Base-by-base conservation (phyloP, 1,140 invertebrate genomes). In the Aleiodes sp. region DNA sequence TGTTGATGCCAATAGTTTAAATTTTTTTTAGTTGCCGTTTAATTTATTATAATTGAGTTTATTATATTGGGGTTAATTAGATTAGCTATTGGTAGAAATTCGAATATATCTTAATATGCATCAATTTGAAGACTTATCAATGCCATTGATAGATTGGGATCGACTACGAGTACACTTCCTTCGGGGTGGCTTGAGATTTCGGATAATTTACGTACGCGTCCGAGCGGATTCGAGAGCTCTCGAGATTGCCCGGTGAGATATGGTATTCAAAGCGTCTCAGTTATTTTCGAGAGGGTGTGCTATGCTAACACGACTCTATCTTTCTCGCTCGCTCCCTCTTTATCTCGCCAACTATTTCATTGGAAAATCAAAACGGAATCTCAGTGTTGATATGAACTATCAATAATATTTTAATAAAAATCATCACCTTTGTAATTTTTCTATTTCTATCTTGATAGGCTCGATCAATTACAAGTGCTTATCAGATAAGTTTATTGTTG, bases 151-250 rank as follows among this genome's bases (percentile, higher is more conserved):
- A 78, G 82, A 83, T 83, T 78, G 61, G 73, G 76, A 84, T 84
- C 82, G 65, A 70, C 83, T 84, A 80, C 73, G 73, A 84, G 82
- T 75, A 83, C 75, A 74, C 76, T 75, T 73, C 72, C 46, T 43
- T 31, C 12, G 14, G 16, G 8, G 56, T 24, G 41, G 33, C 12
- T 62, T 35, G 39, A 61, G 63, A 65, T 70, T 80, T 78, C 72
- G 79, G 84, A 86, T 86, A 86, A 85, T 85, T 86, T 78, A 70
- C 73, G 73, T 74, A 76, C 82, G 83, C 83, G 84, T 85, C 79
- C 82, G 72, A 76, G 76, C 82, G 80, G 65, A 79, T 76, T 86
- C 77, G 73, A 86, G 84, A 80, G 81, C 79, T 77, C 81, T 84
- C 37, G 77, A 71, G 81, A 83, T 84, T 82, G 76, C 76, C 78